Conservation (phyloP, 2,113 vertebrate species). For the Heliornis fulica region DNA sequence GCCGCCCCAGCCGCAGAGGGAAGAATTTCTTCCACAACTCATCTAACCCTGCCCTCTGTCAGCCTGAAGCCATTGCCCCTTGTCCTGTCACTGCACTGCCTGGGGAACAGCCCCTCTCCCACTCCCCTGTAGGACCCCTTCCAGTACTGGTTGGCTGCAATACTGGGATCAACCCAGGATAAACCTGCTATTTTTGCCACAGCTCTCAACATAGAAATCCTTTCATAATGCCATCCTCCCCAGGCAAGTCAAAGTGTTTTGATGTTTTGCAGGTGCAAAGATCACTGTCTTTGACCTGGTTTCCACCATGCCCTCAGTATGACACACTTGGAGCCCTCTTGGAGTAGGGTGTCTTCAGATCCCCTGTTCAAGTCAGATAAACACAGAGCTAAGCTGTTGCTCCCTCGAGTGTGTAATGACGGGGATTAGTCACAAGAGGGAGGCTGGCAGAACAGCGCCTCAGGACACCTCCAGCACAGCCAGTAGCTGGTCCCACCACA, state of each 20-base stretch:
- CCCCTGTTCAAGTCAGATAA: neutral
- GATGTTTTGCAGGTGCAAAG: neutral
- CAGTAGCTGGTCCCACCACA: neutral
- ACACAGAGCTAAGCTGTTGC: neutral
- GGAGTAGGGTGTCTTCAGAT: neutral
- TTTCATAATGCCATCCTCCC: neutral
- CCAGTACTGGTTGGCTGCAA: too few species aligned
- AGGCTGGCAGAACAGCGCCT: neutral
- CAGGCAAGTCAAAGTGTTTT: neutral
- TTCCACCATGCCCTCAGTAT: neutral
- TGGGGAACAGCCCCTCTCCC: too few species aligned
- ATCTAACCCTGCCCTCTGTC: too few species aligned
- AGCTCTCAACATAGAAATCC: neutral
- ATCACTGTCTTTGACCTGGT: neutral
- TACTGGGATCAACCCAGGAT: neutral
- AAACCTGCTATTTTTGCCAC: neutral
- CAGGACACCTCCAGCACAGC: neutral
- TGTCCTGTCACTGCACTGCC: too few species aligned
- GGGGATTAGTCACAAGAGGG: slow-evolving; percentile 34
- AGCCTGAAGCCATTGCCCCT: too few species aligned
- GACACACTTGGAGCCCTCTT: neutral
- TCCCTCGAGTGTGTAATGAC: neutral
- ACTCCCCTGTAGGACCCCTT: too few species aligned
- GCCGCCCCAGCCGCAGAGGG: too few species aligned
- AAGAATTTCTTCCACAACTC: too few species aligned